Base-by-base conservation (phyloP, 2,113 vertebrate species). In the Toxostoma redivivum region DNA sequence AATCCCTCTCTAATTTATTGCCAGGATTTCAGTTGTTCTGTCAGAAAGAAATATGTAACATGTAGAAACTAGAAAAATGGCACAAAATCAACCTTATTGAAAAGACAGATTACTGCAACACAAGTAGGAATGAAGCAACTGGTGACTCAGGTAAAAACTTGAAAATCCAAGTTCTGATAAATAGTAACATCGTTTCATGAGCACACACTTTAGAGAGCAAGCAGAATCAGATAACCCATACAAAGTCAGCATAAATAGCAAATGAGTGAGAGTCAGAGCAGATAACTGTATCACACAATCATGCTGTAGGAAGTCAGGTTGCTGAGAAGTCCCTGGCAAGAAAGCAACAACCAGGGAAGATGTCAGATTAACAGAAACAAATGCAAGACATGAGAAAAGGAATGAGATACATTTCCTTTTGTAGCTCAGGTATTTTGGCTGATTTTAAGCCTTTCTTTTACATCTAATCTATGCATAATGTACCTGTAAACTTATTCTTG, bases 1-100 rank as follows among this genome's bases (percentile, higher is more conserved):
- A 97, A 96, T 97, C 80, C 83, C 38, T 50, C 65, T 86, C 28
- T 61, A 94, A 94, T 85, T 89, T 94, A 86, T 95, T 91, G 84
- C 42, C 33, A 88, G 64, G 84, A 56, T 25, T 94, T 96, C 38
- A 87, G 54, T 87, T 78, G 15, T 84, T 94, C 33, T 88, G 72
- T 91, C 56, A 67, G 80, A 94, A 86, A 80, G 64, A 92, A 92
- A 53, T 90, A 8, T 4, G 5, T 72, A 88, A 74, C 42, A 40
- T 16, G 44, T 3, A 53, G 8, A 61, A 88, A 65, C 44, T 31
- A 62, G 38, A 79, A 93, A 86, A 89, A 58, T n/a, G 33, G 35
- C 54, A 67, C 14, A 56, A 86, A 76, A 62, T 25, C 77, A 72
- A 79, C n/a, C 3, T 18, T 30, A 13, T 4, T 74, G 28, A 48